Evolutionary conservation across 1,140 invertebrate genomes (phyloP), one percentile per base, ranked within the genome.

Genomic region (Ericerus pela): DNA sequence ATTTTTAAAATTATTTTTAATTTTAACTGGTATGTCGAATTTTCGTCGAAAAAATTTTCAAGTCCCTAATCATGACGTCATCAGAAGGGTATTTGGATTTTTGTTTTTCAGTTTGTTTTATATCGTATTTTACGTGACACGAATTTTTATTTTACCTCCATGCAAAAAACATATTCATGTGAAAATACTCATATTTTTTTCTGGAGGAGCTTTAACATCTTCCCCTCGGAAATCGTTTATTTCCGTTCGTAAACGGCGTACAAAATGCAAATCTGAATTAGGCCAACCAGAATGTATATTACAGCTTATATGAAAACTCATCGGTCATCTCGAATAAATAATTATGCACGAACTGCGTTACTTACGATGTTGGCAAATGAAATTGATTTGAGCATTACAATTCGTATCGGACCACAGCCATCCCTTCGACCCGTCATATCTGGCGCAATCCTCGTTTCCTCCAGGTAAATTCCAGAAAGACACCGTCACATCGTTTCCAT

Each of bases 361-460:
- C 85, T 84, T 73, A 90, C 87, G 85, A 71, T 94, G 88, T 72
- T 95, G 90, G 66, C 91, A 95, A 58, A 95, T 93, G 69, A 85
- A 94, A 71, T 94, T 92, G 22, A 93, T 72, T 58, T 79, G 77
- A 4, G 82, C 78, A 56, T 82, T 80, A 69, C 91, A 95, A 67
- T 91, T 84, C 12, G 88, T 93, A 64, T 92, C 88, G 1, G 86
- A 88, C 91, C 91, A 95, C 0, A 95, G 76, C 89, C 89, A 95
- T 11, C 90, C 89, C 68, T 88, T 89, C 62, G 85, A 85, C 57
- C 90, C 90, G 67, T 94, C 90, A 67, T 90, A 94, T 33, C 88
- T 69, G 2, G 89, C 88, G 65, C 91, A 95, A 61, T 88, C 84
- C 53, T 89, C 85, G 56, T 79, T 79, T 1, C 80, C 83, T 4